Base-by-base conservation (phyloP, 2,888 invertebrate species). In the Uloborus plumipes region DNA sequence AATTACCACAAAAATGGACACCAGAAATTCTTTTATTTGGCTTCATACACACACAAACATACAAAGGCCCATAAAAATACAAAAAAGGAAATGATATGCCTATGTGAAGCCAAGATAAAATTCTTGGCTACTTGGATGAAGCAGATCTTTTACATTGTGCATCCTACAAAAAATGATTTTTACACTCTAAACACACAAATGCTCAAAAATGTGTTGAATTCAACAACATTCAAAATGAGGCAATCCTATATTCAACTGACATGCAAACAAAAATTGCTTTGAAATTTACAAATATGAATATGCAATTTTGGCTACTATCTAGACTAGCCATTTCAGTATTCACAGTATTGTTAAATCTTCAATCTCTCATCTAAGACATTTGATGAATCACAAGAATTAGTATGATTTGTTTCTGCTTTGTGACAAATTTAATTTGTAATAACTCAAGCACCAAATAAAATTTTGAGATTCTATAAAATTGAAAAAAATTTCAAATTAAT, bases 31-130 rank as follows among this genome's bases (percentile, higher is more conserved):
- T 77, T 79, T 81, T 81, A 81, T 81, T 81, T 81, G 74, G 80
- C 80, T 67, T 81, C 74, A 64, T 51, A 81, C 80, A 39, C 64
- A 74, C 80, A 81, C 74, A 80, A 70, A 80, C 70, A 80, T 80
- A 80, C 69, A 81, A 81, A 81, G 69, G 80, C 80, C 65, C 80
- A 81, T 81, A 81, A 81, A 80, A 81, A 81, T 74, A 70, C 74
- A 74, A 70, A 78, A 78, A 74, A 80, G 55, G 69, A 80, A 74
- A 81, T 75, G 70, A 81, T 81, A 81, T 81, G 80, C 74, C 70
- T 81, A 81, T 69, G 80, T 81, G 80, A 81, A 74, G 74, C 74
- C 80, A 74, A 81, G 74, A 70, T 20, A 67, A 77, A 80, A 74
- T 31, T 64, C 74, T 81, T 81, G 80, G 80, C 74, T 70, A 81